Evolutionary conservation across 2,797 vertebrate genomes (phyloP).

Genomic region (Erpetoichthys calabaricus): DNA sequence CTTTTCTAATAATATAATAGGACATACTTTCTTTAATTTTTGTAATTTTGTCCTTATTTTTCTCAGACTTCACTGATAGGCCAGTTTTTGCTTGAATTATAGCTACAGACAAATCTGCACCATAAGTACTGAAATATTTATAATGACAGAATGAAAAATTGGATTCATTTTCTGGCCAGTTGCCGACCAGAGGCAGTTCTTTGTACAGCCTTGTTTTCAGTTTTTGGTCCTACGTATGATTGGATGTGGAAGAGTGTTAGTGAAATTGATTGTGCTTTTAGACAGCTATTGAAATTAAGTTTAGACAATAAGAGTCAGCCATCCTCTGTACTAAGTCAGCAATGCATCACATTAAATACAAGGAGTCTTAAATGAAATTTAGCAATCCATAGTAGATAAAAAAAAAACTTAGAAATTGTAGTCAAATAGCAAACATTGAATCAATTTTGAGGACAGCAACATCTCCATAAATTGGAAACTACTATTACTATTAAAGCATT

Average conservation of each 20-base stretch:
- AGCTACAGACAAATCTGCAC: slow-evolving; percentile 63
- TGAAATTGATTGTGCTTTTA: not conserved
- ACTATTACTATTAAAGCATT: too few relatives aligned
- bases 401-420: too few relatives aligned
- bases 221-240: slow-evolving; percentile 26
- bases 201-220: slow-evolving; percentile 43
- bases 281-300: not conserved
- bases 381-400: too few relatives aligned
- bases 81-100: slow-evolving; percentile 56
- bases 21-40: slow-evolving; percentile 31
- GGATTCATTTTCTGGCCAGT: slow-evolving; percentile 66
- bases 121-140: slow-evolving; percentile 73
- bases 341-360: too few relatives aligned
- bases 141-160: slow-evolving; percentile 72
- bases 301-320: not conserved
- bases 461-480: too few relatives aligned
- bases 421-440: too few relatives aligned
- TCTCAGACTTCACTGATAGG: slow-evolving; percentile 53
- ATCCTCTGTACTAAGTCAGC: too few relatives aligned
- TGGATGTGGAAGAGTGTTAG: slow-evolving; percentile 1
- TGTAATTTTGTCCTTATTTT: slow-evolving; percentile 17
- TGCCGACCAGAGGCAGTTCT: slow-evolving; percentile 47
- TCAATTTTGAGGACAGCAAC: too few relatives aligned
- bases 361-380: too few relatives aligned
- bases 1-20: slow-evolving; percentile 51